Base-by-base conservation (phyloP, 2,113 vertebrate species). In the Corynorhinus townsendii region DNA sequence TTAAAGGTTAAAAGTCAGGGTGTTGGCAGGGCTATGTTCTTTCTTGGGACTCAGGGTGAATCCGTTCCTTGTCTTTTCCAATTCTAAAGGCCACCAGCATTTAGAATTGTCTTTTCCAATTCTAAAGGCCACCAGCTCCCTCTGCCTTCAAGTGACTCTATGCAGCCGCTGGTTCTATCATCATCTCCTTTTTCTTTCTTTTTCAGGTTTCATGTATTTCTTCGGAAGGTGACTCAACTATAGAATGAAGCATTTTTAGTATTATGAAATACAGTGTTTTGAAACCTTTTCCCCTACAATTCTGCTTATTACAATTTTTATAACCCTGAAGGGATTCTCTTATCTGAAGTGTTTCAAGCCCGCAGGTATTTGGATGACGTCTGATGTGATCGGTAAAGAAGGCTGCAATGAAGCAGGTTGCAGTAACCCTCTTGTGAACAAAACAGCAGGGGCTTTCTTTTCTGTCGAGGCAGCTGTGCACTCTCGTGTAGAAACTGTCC, bases 401-500 rank as follows among this genome's bases (percentile, higher is more conserved):
- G 28, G 26, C 3, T 47, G 28, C 35, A 47, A 5, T 75, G 43
- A 75, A 47, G 14, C 43, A 16, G 26, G 45, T 10, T 40, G 38
- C 6, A 28, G 49, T 47, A 75, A 75, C 43, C 72, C 40, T 75
- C 99, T 98, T 99, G 99, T 97, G 99, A 98, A 38, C 99, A 99
- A 99, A 92, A 99, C 98, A 0, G 99, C 99, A 0, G 99, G 99
- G 92, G 99, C 98, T 94, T 99, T 99, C 95, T 92, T 98, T 94
- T 99, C 98, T 0, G 99, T 99, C 97, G 99, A 99, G 96, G 99
- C 99, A 38, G 99, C 98, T 0, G 99, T 99, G 96, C 99, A 98
- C 97, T 99, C 88, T 99, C 99, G 0, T 99, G 99, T 72, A 99
- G 98, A 19, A 99, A 97, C 97, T 99, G 99, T 11, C 99, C 99